Conservation (phyloP, 2,888 invertebrate species). For the Pyrgus malvae region DNA sequence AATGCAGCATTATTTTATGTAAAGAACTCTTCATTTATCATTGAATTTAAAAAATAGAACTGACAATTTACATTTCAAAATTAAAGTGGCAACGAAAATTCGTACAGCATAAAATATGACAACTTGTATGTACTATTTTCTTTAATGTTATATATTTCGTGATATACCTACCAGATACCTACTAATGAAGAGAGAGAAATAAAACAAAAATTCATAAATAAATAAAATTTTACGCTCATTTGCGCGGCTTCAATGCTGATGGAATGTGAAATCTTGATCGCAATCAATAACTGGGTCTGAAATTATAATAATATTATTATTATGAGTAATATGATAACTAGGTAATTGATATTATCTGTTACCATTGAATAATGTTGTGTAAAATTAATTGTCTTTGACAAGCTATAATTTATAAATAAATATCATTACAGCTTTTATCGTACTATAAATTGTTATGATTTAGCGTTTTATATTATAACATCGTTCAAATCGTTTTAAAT, state of each 20-base stretch:
- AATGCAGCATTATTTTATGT: too few relatives aligned
- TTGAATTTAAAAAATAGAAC: too few relatives aligned
- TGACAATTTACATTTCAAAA: too few relatives aligned
- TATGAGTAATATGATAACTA: slow-evolving; percentile 10
- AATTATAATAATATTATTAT: slow-evolving; percentile 7
- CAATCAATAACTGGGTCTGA: slow-evolving; percentile 1
- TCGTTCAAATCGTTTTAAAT: not conserved
- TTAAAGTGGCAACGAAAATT: too few relatives aligned
- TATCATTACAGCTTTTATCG: not conserved
- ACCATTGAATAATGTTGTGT: not conserved
- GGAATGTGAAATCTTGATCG: slow-evolving; percentile 15
- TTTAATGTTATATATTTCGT: too few relatives aligned
- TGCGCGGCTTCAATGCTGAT: not conserved
- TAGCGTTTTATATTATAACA: not conserved
- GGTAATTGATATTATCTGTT: slow-evolving; percentile 2
- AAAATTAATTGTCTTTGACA: slow-evolving; percentile 7
- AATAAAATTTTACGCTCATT: not conserved
- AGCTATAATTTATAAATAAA: not conserved
- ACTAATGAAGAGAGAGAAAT: not conserved
- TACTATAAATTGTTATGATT: not conserved
- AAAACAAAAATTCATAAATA: slow-evolving; percentile 2
- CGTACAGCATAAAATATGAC: too few relatives aligned
- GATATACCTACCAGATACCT: too few relatives aligned
- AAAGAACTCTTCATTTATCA: too few relatives aligned
- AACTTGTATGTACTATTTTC: too few relatives aligned